These are phyloP conservation scores for Orycteropus afer DNA, from an alignment of 2,113 vertebrate species.

Conservation along the genomic window DNA sequence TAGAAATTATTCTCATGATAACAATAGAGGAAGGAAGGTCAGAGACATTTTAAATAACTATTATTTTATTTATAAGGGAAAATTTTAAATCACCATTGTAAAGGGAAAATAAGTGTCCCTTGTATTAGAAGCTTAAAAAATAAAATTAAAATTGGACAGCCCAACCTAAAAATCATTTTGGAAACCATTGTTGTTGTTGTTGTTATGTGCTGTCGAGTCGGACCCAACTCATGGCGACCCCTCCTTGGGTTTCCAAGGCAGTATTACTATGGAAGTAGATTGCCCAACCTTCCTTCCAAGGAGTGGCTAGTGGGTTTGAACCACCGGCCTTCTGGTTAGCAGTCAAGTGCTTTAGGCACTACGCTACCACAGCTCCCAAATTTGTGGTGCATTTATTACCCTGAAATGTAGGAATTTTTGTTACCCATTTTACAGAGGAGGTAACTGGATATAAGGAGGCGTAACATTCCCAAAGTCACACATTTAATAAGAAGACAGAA, in stretches of 20 bases:
- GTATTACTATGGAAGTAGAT: too few relatives aligned
- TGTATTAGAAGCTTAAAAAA: background rate
- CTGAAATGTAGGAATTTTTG: background rate
- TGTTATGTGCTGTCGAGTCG: too few relatives aligned
- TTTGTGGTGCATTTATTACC: background rate
- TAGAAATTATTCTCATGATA: background rate
- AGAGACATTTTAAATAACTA: background rate
- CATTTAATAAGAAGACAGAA: background rate
- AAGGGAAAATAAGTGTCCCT: background rate
- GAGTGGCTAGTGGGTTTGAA: too few relatives aligned
- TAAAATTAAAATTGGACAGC: background rate
- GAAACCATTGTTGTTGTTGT: background rate
- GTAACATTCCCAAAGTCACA: background rate
- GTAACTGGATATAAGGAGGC: background rate
- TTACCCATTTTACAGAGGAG: background rate
- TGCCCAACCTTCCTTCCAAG: too few relatives aligned
- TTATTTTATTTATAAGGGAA: background rate
- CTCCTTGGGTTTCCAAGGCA: too few relatives aligned
- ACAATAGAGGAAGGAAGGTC: background rate
- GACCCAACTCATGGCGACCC: too few relatives aligned
- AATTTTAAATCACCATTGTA: background rate
- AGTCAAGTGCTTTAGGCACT: too few relatives aligned
- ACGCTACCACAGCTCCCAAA: too few relatives aligned
- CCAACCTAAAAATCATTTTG: background rate
- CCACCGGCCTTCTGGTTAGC: too few relatives aligned